phyloP scores from a whole-genome alignment of 2,888 invertebrate genomes.

The Empis stercorea region DNA sequence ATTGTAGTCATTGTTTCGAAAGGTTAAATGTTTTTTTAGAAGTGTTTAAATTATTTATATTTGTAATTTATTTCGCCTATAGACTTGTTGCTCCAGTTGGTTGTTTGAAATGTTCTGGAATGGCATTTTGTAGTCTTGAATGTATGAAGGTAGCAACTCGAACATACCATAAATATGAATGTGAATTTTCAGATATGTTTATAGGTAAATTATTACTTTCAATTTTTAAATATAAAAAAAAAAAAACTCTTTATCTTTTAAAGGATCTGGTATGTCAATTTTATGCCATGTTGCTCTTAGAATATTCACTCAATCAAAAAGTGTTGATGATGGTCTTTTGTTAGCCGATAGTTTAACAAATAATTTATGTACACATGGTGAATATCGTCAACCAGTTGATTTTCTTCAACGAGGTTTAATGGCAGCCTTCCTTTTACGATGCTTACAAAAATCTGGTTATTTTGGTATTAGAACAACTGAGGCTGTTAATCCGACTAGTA shows the following conservation, averaged over 20 bases:
- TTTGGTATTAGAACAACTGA: slow-evolving; percentile 40
- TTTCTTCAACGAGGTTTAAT: slow-evolving; percentile 63
- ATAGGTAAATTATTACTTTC: slow-evolving; percentile 42
- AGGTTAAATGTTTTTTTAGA: slow-evolving; percentile 41
- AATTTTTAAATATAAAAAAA: not conserved
- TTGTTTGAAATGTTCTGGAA: slow-evolving; percentile 59
- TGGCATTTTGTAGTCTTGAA: slow-evolving; percentile 57
- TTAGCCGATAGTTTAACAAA: slow-evolving; percentile 42
- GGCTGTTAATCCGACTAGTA: slow-evolving; percentile 37
- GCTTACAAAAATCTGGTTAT: slow-evolving; percentile 53
- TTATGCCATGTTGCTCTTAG: slow-evolving; percentile 61
- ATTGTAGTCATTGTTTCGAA: slow-evolving; percentile 68
- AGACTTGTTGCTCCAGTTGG: slow-evolving; percentile 53
- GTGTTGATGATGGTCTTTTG: slow-evolving; percentile 26
- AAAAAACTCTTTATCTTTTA: slow-evolving; percentile 15
- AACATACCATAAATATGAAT: slow-evolving; percentile 63
- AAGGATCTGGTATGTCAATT: slow-evolving; percentile 69
- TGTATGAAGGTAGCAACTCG: slow-evolving; percentile 52
- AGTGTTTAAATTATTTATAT: not conserved
- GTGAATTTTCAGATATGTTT: slow-evolving; percentile 57
- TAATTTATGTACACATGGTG: slow-evolving; percentile 52
- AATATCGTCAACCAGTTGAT: slow-evolving; percentile 49
- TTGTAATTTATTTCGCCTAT: too few species aligned
- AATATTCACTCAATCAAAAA: slow-evolving; percentile 59
- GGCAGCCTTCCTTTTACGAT: slow-evolving; percentile 60